Evolutionary conservation across 2,113 vertebrate species (phyloP), one percentile per base, ranked within the genome.

Genomic region (Onychostruthus taczanowskii): DNA sequence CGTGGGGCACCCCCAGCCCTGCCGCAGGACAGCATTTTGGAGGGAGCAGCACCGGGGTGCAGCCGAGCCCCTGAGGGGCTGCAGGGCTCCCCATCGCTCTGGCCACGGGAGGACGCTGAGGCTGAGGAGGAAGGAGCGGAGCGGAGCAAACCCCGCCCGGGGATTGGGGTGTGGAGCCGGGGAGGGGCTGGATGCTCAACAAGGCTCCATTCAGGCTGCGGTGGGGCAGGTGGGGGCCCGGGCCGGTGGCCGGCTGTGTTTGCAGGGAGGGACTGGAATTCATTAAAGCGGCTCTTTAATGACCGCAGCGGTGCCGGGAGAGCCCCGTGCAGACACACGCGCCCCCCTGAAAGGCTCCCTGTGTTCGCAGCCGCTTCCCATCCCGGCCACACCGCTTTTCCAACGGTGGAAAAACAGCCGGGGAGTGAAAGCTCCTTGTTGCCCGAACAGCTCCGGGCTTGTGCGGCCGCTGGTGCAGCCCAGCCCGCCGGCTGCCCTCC

Each of bases 131-230:
- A 79, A 80, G 49, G 46, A 82, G 14, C 1, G 0, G 46, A 82
- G 14, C 1, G 0, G 62, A 76, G 58, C 56, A 68, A 84, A 43
- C 13, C 33, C 53, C 5, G 77, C 67, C 24, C 5, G 33, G 30
- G 47, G 17, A 64, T 6, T 3, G 50, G 55, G 33, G 13, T 13
- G 41, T 2, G 8, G 81, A 11, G 20, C 72, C 1, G 6, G 46
- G 47, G 59, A 64, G 73, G 35, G 47, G 31, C 78, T 69, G 73
- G 76, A 61, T 10, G 11, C 77, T 78, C 80, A 93, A 96, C 94
- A 96, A 95, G 89, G 93, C 84, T 94, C 52, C 89, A 95, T 96
- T 96, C 80, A 96, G 68, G 84, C 80, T 86, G 89, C 7, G 50
- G 76, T 64, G 73, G 17, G 55, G 41, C 92, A 73, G 92, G 64